Percentiles rank a stretch among this genome's conserved stretches.
Conservation (phyloP, 2,888 invertebrate genomes). For the Sesia apiformis region DNA sequence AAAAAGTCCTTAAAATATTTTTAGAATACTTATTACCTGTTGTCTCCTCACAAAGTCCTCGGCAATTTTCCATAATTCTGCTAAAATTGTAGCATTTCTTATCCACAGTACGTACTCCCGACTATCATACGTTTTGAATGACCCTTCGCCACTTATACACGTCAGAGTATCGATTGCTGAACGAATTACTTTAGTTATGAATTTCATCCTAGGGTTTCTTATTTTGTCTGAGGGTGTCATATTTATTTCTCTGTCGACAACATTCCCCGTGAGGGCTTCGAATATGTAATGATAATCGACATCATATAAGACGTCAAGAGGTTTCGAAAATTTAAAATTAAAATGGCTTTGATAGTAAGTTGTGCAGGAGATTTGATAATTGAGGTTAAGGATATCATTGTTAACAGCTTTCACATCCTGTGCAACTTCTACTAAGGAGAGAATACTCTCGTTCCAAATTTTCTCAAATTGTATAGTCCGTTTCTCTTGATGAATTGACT, state of each 20-base stretch:
- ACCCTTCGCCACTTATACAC: slow-evolving; percentile 68
- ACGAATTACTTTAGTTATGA: slow-evolving; percentile 82
- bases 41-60: slow-evolving; percentile 82
- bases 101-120: slow-evolving; percentile 78
- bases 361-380: slow-evolving; percentile 85
- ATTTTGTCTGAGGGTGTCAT: slow-evolving; percentile 81
- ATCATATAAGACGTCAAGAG: slow-evolving; percentile 85
- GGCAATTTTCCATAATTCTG: slow-evolving; percentile 85
- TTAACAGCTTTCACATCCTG: slow-evolving; percentile 84
- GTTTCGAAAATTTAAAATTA: slow-evolving; percentile 82
- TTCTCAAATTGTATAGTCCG: slow-evolving; percentile 72
- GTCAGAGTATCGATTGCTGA: slow-evolving; percentile 80
- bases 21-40: slow-evolving; percentile 75
- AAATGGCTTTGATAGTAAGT: slow-evolving; percentile 87
- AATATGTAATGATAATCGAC: slow-evolving; percentile 78
- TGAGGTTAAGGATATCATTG: slow-evolving; percentile 83
- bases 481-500: slow-evolving; percentile 41
- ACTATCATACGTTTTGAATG: slow-evolving; percentile 49
- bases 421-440: slow-evolving; percentile 85
- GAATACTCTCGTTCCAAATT: slow-evolving; percentile 79
- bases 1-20: neutral
- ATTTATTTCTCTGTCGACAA: slow-evolving; percentile 70
- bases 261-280: slow-evolving; percentile 48
- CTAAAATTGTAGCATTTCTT: slow-evolving; percentile 79
- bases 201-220: slow-evolving; percentile 79